These are phyloP conservation scores for Halictus rubicundus DNA, from an alignment of 1,140 invertebrate species.

Conservation along the genomic window DNA sequence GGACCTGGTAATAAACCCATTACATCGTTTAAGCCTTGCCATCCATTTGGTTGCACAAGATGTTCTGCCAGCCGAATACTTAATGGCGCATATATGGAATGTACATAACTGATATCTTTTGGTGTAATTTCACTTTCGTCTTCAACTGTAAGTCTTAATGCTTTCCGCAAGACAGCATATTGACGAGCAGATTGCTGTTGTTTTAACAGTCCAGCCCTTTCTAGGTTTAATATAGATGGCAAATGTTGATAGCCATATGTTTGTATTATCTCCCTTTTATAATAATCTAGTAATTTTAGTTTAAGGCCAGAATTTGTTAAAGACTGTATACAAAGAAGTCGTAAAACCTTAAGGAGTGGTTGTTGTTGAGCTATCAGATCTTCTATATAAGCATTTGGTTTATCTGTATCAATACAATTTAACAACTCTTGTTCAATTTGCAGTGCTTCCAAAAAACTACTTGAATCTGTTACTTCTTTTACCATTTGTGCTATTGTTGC, in stretches of 20 bases:
- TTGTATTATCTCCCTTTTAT: conserved; percentile 94
- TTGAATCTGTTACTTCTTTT: conserved; percentile 86
- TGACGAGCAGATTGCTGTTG: conserved; percentile 86
- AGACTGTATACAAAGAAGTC: conserved; percentile 95
- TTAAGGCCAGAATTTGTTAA: conserved; percentile 94
- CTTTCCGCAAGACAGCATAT: conserved; percentile 87
- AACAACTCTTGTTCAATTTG: conserved; percentile 94
- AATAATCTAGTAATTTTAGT: conserved; percentile 93
- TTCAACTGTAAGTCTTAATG: conserved; percentile 91
- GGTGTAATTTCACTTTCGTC: conserved; percentile 92
- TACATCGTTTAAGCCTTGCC: conserved; percentile 87
- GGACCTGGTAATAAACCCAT: conserved; percentile 85
- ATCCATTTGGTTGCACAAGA: conserved; percentile 90
- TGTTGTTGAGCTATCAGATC: conserved; percentile 93
- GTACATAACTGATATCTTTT: conserved; percentile 95
- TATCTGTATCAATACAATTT: conserved; percentile 95
- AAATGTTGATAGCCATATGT: conserved; percentile 95
- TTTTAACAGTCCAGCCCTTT: conserved; percentile 91
- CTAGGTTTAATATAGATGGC: conserved; percentile 91
- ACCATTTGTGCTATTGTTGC: conserved; percentile 89
- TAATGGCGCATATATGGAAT: conserved; percentile 96
- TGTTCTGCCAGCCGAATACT: conserved; percentile 93
- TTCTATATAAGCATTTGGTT: conserved; percentile 93
- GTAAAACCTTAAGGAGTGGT: conserved; percentile 90
- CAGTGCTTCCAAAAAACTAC: conserved; percentile 85